phyloP scores from a whole-genome alignment of 2,888 invertebrate species.

The Cephonodes hylas region DNA sequence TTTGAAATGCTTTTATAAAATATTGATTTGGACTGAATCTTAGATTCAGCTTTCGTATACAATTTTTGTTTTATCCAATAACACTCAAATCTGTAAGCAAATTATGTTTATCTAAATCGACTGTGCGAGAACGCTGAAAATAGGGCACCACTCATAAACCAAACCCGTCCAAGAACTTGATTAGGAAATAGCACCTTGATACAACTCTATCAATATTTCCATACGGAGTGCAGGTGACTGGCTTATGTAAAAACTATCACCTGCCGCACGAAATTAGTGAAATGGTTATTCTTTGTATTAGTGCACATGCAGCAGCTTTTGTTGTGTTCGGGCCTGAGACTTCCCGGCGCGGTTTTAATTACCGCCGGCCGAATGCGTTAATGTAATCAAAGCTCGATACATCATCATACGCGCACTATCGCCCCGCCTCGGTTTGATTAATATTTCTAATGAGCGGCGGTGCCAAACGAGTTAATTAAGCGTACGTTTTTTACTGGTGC shows the following conservation, averaged over 20 bases:
- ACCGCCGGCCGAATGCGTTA: constrained; percentile 69
- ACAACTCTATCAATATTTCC: background rate
- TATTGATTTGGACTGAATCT: too few species aligned
- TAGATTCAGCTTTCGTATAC: too few species aligned
- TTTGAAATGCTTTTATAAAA: too few species aligned
- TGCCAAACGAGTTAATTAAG: constrained; percentile 82
- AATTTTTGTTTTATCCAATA: too few species aligned
- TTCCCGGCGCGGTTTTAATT: constrained; percentile 76
- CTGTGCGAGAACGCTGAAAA: background rate
- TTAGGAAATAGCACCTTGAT: background rate
- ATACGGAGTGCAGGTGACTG: constrained; percentile 17
- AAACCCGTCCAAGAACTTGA: background rate
- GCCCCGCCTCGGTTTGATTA: constrained; percentile 77
- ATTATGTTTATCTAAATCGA: background rate
- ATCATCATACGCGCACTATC: constrained; percentile 78
- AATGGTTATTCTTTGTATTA: constrained; percentile 33
- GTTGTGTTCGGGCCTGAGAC: constrained; percentile 43
- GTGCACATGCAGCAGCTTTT: constrained; percentile 27
- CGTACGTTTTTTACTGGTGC: constrained; percentile 74
- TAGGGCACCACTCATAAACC: background rate
- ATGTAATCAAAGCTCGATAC: constrained; percentile 80
- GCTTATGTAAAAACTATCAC: constrained; percentile 14
- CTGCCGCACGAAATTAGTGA: constrained; percentile 36
- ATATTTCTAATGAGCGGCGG: constrained; percentile 80
- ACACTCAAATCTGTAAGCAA: background rate